A percentile compares a stretch with the other conserved stretches of the same genome.
These are phyloP conservation scores for Catamblyrhynchus diadema DNA, from an alignment of 2,797 vertebrate species.

Conservation along the genomic window DNA sequence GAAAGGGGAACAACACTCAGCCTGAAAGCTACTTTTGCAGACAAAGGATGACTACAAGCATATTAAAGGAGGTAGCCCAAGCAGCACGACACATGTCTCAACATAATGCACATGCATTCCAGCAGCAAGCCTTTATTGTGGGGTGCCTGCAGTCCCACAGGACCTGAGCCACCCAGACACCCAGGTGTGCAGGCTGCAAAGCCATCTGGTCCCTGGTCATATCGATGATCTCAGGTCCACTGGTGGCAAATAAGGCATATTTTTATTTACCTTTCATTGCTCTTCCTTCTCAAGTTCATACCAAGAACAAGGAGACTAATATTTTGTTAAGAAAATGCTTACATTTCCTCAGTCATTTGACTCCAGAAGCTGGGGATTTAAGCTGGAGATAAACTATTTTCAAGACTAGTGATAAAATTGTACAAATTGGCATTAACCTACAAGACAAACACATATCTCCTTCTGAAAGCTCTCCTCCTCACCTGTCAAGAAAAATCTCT, in stretches of 20 bases:
- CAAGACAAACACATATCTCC: not conserved
- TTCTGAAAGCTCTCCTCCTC: not conserved
- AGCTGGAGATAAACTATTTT: not conserved
- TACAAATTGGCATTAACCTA: not conserved
- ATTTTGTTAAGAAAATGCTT: not conserved
- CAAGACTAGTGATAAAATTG: not conserved
- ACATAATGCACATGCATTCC: accelerated
- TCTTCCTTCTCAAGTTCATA: not conserved
- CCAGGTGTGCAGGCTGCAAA: not conserved
- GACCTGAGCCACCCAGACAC: not conserved
- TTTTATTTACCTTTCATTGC: not conserved
- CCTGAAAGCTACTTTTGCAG: not conserved
- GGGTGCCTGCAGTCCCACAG: accelerated
- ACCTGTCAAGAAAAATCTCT: not conserved
- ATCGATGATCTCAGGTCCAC: not conserved
- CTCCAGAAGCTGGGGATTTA: not conserved
- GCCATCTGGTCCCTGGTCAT: not conserved
- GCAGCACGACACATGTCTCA: not conserved
- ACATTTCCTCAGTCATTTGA: not conserved
- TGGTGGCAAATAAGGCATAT: not conserved
- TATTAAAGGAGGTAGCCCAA: not conserved
- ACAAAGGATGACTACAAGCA: not conserved
- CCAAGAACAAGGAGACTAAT: not conserved
- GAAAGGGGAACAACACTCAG: not conserved
- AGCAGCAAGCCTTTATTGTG: not conserved